A percentile compares a stretch with the other conserved stretches of the same genome.
These are phyloP conservation scores for Elymnias hypermnestra DNA, from an alignment of 1,140 invertebrate genomes.

Conservation along the genomic window DNA sequence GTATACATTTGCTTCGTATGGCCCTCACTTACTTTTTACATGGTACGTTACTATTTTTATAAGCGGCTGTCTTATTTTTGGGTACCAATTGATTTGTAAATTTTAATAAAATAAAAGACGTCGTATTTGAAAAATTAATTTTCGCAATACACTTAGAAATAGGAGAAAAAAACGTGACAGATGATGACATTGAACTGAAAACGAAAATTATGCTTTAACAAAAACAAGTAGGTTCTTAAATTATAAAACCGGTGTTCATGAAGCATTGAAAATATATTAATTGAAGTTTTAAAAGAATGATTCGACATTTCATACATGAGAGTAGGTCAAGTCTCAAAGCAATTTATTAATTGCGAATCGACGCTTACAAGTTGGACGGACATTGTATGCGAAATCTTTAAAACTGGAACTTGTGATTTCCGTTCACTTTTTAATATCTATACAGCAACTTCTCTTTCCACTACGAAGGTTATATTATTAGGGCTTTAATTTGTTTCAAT, in stretches of 20 bases:
- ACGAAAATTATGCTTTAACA: constrained; percentile 32
- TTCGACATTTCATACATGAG: constrained; percentile 43
- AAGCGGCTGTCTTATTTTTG: too few relatives aligned
- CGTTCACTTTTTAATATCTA: constrained; percentile 52
- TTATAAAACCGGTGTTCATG: constrained; percentile 20
- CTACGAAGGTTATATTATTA: constrained; percentile 11
- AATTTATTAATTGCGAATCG: constrained; percentile 65
- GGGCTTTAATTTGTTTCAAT: not conserved
- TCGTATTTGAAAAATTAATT: too few relatives aligned
- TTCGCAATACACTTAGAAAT: too few relatives aligned
- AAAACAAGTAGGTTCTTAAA: constrained; percentile 32
- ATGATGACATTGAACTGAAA: constrained; percentile 33
- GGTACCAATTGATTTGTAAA: too few relatives aligned
- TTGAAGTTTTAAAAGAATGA: constrained; percentile 46
- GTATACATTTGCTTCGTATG: constrained; percentile 26
- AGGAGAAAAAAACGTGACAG: too few relatives aligned
- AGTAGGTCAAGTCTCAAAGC: constrained; percentile 63
- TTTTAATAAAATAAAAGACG: too few relatives aligned
- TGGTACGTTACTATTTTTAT: constrained; percentile 43
- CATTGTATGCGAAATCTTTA: constrained; percentile 57
- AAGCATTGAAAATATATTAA: constrained; percentile 44
- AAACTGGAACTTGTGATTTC: constrained; percentile 53
- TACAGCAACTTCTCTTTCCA: constrained; percentile 9
- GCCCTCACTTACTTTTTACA: constrained; percentile 47
- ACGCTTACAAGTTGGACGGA: constrained; percentile 46